Evolutionary conservation across 2,113 vertebrate genomes (phyloP), one percentile per base, ranked within the genome.

Genomic region (Zapus hudsonius): DNA sequence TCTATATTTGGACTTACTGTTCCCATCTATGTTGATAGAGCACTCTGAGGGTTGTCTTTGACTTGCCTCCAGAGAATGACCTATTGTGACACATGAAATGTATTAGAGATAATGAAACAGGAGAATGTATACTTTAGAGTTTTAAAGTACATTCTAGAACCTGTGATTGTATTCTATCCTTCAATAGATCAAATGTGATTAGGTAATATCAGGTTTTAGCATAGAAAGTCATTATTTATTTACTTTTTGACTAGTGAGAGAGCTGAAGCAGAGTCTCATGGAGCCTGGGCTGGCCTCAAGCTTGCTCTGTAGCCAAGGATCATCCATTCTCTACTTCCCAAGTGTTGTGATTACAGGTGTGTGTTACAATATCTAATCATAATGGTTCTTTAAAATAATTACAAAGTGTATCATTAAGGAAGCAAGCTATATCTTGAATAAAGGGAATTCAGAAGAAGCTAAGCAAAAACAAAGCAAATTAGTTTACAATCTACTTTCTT

Each of bases 401-500:
- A 57, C 27, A 27, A 59, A 80, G 10, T 61, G 4, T 55, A 19
- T 11, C 19, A 55, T 55, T 74, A 42, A 75, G n/a, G 29, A 92
- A 86, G 88, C 66, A 25, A 72, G 47, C 36, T 75, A 57, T 2
- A 74, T 78, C 7, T 80, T 80, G 55, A 72, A 47, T 84, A 10
- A 81, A 83, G 5, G 36, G 76, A 78, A 87, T 79, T 63, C 10
- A 76, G 74, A 86, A n/a, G 90, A 81, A 92, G 88, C 47, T 82
- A 74, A 79, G 33, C 42, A 83, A 22, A 80, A 38, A 75, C 19
- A 12, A 87, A 92, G 38, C 6, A 70, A 81, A 61, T 2, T 84
- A 89, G 74, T 36, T 9, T 61, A 44, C 29, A 74, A 76, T 80
- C 5, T 44, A 55, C 25, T 82, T 44, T 79, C 3, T 81, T 75